Base-by-base conservation (phyloP, 2,888 invertebrate genomes). In the Plebejus argus region DNA sequence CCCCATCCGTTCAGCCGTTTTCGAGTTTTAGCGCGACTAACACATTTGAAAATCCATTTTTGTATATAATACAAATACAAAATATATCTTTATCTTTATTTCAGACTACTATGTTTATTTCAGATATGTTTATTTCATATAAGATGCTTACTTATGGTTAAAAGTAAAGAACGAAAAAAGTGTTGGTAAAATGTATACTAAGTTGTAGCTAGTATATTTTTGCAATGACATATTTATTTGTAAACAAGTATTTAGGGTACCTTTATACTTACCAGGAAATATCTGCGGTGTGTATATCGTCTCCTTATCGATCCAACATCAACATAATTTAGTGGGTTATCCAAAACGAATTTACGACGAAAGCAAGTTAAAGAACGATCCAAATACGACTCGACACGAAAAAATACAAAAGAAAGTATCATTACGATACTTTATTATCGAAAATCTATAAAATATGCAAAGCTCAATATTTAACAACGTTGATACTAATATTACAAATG, bases 361-460 rank as follows among this genome's bases (percentile, higher is more conserved):
- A 23, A 49, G 15, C 74, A 53, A 74, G 53, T 49, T 28, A 53
- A 74, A 74, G 28, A 49, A 74, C 74, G 74, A 74, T 23, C 45
- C 45, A 45, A 72, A 45, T 72, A 28, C 18, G 74, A 74, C 49
- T 74, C 28, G 74, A 74, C 53, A 74, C 74, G 53, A 74, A 74
- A 49, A 74, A 53, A 28, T 72, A 74, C 74, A 53, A 53, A 74
- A 15, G 18, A 23, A 53, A 49, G 28, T 74, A 74, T 74, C 74
- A 74, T 53, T 74, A 76, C 76, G 76, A 79, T 80, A 84, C 87
- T 33, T 79, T 78, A 78, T 86, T 87, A 87, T 89, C 86, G 85
- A 86, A 89, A 90, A 91, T 90, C 91, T 90, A 85, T 90, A 86
- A 90, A 89, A 89, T 91, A 89, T 86, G 18, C 66, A 33, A 7